phyloP scores from a whole-genome alignment of 2,797 vertebrate genomes.

The Vireo griseus region DNA sequence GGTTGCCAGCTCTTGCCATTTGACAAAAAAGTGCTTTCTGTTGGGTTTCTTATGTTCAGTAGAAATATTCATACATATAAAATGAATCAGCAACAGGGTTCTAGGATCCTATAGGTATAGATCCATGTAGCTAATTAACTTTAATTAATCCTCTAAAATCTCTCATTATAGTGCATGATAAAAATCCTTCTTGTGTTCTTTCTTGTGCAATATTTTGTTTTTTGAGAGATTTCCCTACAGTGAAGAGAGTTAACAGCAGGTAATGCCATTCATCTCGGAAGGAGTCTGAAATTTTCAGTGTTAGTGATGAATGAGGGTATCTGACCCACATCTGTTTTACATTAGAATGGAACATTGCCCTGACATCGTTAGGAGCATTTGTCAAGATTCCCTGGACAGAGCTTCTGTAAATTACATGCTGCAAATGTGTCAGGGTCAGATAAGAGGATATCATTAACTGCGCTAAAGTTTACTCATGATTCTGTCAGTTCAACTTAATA shows the following conservation, averaged over 20 bases:
- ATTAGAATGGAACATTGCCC: slow-evolving; percentile 84
- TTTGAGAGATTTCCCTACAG: slow-evolving; percentile 35
- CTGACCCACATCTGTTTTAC: slow-evolving; percentile 90
- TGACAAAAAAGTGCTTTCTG: background rate
- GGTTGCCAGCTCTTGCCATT: background rate
- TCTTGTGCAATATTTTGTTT: background rate
- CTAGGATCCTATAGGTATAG: background rate
- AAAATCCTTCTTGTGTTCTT: background rate
- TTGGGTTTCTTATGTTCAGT: background rate
- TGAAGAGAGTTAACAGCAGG: slow-evolving; percentile 74
- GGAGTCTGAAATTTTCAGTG: slow-evolving; percentile 67
- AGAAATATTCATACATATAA: background rate
- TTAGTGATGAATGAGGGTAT: slow-evolving; percentile 83
- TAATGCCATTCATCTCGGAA: slow-evolving; percentile 75
- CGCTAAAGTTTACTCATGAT: slow-evolving; percentile 76
- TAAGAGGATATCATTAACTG: slow-evolving; percentile 82
- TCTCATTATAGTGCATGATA: background rate
- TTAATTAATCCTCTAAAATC: background rate
- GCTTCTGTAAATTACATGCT: slow-evolving; percentile 89
- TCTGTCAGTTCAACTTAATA: slow-evolving; percentile 71
- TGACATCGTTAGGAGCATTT: slow-evolving; percentile 84
- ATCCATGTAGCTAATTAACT: background rate
- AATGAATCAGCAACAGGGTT: background rate
- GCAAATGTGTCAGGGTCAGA: slow-evolving; percentile 86
- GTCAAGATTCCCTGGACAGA: slow-evolving; percentile 85